Evolutionary conservation across 2,888 invertebrate species (phyloP).

Genomic region (Pollenia amentaria): DNA sequence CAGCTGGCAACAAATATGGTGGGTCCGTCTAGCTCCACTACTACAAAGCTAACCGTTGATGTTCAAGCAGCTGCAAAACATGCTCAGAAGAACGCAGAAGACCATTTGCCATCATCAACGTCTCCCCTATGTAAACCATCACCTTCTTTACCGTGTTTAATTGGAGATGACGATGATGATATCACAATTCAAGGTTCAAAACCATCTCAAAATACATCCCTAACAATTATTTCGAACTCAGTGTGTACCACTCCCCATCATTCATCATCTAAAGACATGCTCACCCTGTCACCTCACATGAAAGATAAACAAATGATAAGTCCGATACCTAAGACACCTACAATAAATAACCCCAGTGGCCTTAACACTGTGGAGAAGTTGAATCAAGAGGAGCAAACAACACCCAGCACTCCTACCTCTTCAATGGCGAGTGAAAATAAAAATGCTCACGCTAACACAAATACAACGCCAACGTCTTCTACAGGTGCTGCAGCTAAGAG

Average conservation of each 20-base stretch:
- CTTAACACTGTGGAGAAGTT: conserved; percentile 57
- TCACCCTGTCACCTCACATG: conserved; percentile 81
- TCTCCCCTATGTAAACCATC: conserved; percentile 85
- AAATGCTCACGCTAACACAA: conserved; percentile 28
- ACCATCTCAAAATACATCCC: conserved; percentile 68
- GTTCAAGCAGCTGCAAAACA: conserved; percentile 78
- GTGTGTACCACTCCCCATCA: conserved; percentile 67
- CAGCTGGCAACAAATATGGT: conserved; percentile 49
- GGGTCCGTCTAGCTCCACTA: conserved; percentile 47
- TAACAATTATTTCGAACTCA: conserved; percentile 55
- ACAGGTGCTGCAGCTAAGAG: conserved; percentile 28
- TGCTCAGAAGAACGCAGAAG: conserved; percentile 77
- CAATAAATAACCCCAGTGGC: conserved; percentile 77
- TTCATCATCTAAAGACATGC: conserved; percentile 76
- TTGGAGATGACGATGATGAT: conserved; percentile 87
- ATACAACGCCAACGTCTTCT: conserved; percentile 73
- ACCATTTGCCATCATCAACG: conserved; percentile 78
- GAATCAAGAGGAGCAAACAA: conserved; percentile 58
- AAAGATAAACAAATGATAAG: conserved; percentile 84
- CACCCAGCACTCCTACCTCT: conserved; percentile 76
- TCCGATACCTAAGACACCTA: conserved; percentile 87
- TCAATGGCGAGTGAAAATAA: conserved; percentile 33
- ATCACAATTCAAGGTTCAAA: conserved; percentile 51
- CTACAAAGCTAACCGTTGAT: conserved; percentile 81
- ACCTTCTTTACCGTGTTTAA: conserved; percentile 87